Conservation (phyloP, 2,797 vertebrate species). For the Chaetodon trifasciatus region DNA sequence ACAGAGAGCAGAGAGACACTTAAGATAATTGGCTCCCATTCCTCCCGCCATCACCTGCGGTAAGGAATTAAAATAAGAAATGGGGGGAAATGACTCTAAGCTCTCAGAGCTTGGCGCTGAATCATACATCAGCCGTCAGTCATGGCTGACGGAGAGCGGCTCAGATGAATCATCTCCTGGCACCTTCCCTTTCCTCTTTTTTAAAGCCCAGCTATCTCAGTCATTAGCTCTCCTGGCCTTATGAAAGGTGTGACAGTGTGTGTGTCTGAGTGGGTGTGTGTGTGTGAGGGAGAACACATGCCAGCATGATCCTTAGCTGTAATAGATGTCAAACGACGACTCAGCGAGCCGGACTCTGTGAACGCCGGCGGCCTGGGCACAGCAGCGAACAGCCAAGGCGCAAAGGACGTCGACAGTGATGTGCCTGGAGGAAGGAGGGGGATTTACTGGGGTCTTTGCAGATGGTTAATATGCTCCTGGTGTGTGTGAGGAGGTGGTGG, state of each 20-base stretch:
- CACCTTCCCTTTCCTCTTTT: conserved; percentile 58
- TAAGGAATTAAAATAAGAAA: conserved; percentile 83
- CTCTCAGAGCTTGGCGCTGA: conserved; percentile 74
- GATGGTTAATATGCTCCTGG: conserved; percentile 46
- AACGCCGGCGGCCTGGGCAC: conserved; percentile 65
- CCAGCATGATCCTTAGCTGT: conserved; percentile 79
- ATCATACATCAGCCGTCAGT: conserved; percentile 80
- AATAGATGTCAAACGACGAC: conserved; percentile 80
- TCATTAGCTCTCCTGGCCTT: conserved; percentile 79
- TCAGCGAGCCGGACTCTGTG: conserved; percentile 69
- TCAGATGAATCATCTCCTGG: conserved; percentile 77
- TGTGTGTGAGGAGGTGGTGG: conserved; percentile 34
- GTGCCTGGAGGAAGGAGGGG: neutral
- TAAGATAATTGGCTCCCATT: conserved; percentile 84
- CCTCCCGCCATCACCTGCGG: conserved; percentile 77
- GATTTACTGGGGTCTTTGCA: neutral
- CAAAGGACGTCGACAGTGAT: conserved; percentile 38
- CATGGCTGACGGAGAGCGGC: conserved; percentile 61
- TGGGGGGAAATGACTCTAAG: conserved; percentile 79
- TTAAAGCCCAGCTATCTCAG: conserved; percentile 70
- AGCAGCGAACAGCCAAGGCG: conserved; percentile 58
- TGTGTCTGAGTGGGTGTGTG: conserved; percentile 18
- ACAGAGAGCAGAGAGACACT: conserved; percentile 78
- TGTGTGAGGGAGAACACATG: conserved; percentile 53
- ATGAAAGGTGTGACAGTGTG: conserved; percentile 53